Evolutionary conservation across 2,888 invertebrate genomes (phyloP).

Genomic region (Anorthoa munda): DNA sequence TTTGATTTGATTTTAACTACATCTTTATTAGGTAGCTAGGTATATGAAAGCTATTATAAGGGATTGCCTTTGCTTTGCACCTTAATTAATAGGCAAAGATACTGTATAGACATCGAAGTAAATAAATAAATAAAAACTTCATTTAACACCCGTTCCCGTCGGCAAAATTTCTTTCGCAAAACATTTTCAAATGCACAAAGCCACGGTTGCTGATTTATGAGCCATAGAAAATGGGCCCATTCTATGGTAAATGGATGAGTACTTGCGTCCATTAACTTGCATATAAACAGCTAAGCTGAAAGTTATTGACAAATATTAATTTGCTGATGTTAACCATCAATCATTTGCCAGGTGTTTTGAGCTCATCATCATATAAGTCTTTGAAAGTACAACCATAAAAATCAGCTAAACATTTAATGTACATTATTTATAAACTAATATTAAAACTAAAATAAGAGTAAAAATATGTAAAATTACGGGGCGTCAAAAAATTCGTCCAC

Average conservation of each 20-base stretch:
- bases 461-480: too few relatives aligned
- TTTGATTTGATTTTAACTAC: too few relatives aligned
- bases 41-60: background rate
- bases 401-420: too few relatives aligned
- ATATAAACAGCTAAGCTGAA: conserved; percentile 15
- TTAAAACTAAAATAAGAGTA: too few relatives aligned
- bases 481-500: too few relatives aligned
- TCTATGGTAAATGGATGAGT: conserved; percentile 53
- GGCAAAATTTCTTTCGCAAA: conserved; percentile 45
- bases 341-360: conserved; percentile 39
- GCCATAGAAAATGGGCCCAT: conserved; percentile 48
- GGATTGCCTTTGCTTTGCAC: background rate
- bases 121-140: conserved; percentile 18
- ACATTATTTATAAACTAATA: too few relatives aligned
- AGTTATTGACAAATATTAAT: conserved; percentile 49
- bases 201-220: conserved; percentile 41
- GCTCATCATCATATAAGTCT: conserved; percentile 8
- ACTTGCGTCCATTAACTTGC: conserved; percentile 23
- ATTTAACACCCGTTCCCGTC: conserved; percentile 32
- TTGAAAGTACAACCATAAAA: background rate
- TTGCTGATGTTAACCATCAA: conserved; percentile 21
- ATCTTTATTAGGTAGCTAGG: background rate
- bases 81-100: background rate
- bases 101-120: conserved; percentile 7
- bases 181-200: conserved; percentile 30